Percentiles rank a stretch among this genome's conserved stretches.
Evolutionary conservation across 2,888 invertebrate genomes (phyloP).

Genomic region (Eupithecia subumbrata): DNA sequence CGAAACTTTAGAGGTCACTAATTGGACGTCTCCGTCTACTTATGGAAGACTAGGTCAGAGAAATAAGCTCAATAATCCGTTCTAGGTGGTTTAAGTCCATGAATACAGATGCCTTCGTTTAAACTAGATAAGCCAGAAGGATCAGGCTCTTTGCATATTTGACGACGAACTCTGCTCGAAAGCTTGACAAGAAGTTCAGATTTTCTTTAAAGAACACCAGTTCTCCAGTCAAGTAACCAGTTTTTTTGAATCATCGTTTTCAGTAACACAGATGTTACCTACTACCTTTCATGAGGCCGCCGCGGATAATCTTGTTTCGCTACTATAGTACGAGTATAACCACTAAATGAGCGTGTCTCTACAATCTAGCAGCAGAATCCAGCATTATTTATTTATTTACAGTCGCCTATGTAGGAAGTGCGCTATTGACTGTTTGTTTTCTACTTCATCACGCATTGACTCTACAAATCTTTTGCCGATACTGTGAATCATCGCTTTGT

Average conservation of each 20-base stretch:
- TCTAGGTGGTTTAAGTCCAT: conserved; percentile 21
- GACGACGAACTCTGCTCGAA: conserved; percentile 12
- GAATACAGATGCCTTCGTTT: conserved; percentile 31
- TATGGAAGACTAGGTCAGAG: conserved; percentile 13
- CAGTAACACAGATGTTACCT: not conserved
- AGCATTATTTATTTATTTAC: not conserved
- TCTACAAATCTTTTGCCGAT: conserved; percentile 7
- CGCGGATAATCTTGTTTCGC: not conserved
- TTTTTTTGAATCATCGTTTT: not conserved
- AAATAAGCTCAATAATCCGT: conserved; percentile 21
- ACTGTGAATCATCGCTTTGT: conserved; percentile 7
- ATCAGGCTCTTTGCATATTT: conserved; percentile 26
- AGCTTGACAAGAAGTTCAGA: conserved; percentile 1
- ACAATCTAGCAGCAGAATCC: not conserved
- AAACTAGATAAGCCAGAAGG: conserved; percentile 24
- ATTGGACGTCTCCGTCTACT: not conserved
- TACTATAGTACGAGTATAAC: not conserved
- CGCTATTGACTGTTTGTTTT: not conserved
- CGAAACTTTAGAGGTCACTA: not conserved
- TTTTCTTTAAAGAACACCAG: not conserved
- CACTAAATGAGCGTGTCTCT: not conserved
- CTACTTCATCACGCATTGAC: conserved; percentile 4
- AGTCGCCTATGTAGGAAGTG: not conserved
- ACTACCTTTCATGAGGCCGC: not conserved
- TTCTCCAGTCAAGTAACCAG: no score